Evolutionary conservation across 2,888 invertebrate genomes (phyloP).

Genomic region (Crossocerus cetratus): DNA sequence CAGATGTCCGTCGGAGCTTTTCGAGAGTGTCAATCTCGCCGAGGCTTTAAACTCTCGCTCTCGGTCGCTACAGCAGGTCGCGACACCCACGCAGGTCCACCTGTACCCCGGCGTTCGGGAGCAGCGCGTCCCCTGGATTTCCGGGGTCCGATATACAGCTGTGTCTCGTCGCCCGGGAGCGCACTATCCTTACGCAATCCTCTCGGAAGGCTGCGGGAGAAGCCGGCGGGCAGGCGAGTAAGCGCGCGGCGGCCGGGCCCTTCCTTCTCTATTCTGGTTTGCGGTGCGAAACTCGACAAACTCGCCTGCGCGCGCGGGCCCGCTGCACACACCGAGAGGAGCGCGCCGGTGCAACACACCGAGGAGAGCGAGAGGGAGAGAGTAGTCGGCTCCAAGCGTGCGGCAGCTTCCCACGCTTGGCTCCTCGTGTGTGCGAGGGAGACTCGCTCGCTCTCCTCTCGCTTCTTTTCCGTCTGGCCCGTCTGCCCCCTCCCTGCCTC

Average conservation of each 20-base stretch:
- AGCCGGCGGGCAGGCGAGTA: too few relatives aligned
- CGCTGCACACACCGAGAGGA: slow-evolving; percentile 45
- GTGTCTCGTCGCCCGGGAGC: too few relatives aligned
- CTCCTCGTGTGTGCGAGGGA: slow-evolving; percentile 39
- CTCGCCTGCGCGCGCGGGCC: slow-evolving; percentile 48
- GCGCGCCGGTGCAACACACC: too few relatives aligned
- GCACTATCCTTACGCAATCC: not conserved
- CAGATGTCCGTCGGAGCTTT: too few relatives aligned
- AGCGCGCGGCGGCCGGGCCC: not conserved
- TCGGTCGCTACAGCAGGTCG: not conserved
- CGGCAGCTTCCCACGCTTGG: slow-evolving; percentile 65
- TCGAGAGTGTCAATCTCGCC: too few relatives aligned
- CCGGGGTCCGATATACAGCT: not conserved
- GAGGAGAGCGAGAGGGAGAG: not conserved
- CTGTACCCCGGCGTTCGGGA: not conserved
- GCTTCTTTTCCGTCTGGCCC: slow-evolving; percentile 24
- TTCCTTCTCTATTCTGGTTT: slow-evolving; percentile 43
- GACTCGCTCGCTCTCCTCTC: slow-evolving; percentile 18
- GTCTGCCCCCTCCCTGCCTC: slow-evolving; percentile 16
- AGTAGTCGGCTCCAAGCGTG: slow-evolving; percentile 53
- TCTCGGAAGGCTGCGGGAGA: not conserved
- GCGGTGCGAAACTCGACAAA: slow-evolving; percentile 48
- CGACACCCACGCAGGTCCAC: not conserved
- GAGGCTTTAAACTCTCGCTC: not conserved
- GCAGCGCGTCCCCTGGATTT: not conserved